Evolutionary conservation across 2,797 vertebrate species (phyloP).

Genomic region (Podarcis lilfordi): DNA sequence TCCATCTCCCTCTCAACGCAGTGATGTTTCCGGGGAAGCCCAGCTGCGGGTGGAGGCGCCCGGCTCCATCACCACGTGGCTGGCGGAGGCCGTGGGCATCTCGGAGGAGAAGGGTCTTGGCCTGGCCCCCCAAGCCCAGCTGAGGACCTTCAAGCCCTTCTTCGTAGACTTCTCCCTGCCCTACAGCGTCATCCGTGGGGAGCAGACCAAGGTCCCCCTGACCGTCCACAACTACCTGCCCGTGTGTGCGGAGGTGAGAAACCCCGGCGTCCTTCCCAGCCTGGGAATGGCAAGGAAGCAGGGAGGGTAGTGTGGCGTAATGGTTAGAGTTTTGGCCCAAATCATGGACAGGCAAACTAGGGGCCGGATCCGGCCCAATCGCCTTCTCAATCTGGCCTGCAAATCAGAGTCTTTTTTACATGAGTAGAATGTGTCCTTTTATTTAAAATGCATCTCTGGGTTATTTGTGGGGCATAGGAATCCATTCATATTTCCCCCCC

Average conservation of each 20-base stretch:
- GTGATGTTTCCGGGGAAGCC: conserved; percentile 81
- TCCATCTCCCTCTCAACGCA: conserved; percentile 49
- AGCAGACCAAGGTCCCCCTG: conserved; percentile 91
- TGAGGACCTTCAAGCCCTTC: conserved; percentile 91
- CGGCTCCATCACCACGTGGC: conserved; percentile 93
- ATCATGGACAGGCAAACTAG: too few relatives aligned
- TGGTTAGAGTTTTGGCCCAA: too few relatives aligned
- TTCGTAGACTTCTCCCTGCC: conserved; percentile 93
- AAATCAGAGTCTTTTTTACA: too few relatives aligned
- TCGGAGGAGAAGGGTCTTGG: conserved; percentile 86
- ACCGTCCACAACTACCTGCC: conserved; percentile 91
- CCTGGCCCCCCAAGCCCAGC: conserved; percentile 79
- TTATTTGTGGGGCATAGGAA: too few relatives aligned
- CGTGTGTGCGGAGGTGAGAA: conserved; percentile 84
- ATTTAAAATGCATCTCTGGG: too few relatives aligned
- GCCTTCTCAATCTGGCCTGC: too few relatives aligned
- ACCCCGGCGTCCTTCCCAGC: too few relatives aligned
- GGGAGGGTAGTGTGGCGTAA: too few relatives aligned
- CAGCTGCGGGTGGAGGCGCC: conserved; percentile 85
- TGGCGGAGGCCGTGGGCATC: conserved; percentile 86
- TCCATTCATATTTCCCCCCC: too few relatives aligned
- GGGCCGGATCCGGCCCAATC: too few relatives aligned
- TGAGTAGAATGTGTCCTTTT: too few relatives aligned
- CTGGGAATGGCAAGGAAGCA: too few relatives aligned
- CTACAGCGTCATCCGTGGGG: conserved; percentile 87